A percentile compares a stretch with the other conserved stretches of the same genome.
These are phyloP conservation scores for Proteles cristata DNA, from an alignment of 2,113 vertebrate species.

Conservation along the genomic window DNA sequence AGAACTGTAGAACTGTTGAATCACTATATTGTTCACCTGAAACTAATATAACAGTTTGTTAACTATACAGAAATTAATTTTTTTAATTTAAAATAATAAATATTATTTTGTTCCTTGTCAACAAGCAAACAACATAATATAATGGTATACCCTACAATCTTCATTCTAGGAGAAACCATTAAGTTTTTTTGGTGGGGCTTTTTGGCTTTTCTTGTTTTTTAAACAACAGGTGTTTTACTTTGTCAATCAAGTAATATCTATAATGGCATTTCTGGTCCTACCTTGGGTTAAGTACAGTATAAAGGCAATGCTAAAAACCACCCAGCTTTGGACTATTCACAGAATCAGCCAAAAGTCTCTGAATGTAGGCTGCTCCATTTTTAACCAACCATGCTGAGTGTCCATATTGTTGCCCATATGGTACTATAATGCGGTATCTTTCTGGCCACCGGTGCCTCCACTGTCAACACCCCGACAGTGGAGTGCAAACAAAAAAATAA, in stretches of 20 bases:
- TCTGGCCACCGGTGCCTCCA: neutral
- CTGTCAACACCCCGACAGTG: neutral
- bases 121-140: constrained; percentile 21
- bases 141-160: neutral
- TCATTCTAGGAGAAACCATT: constrained; percentile 24
- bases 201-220: neutral
- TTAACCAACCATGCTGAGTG: constrained; percentile 56
- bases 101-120: neutral
- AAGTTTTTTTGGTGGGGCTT: neutral
- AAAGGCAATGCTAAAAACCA: neutral
- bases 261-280: neutral
- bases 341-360: constrained; percentile 60
- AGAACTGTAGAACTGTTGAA: neutral
- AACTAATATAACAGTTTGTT: neutral
- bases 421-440: constrained; percentile 20
- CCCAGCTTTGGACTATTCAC: constrained; percentile 11
- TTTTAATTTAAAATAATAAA: neutral
- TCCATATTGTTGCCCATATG: constrained; percentile 69
- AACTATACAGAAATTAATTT: neutral
- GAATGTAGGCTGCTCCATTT: constrained; percentile 56
- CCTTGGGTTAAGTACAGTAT: neutral
- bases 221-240: neutral
- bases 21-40: neutral
- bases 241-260: neutral
- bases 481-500: constrained; percentile 25